These are phyloP conservation scores for Alcis repandata DNA, from an alignment of 2,888 invertebrate genomes.

Conservation along the genomic window DNA sequence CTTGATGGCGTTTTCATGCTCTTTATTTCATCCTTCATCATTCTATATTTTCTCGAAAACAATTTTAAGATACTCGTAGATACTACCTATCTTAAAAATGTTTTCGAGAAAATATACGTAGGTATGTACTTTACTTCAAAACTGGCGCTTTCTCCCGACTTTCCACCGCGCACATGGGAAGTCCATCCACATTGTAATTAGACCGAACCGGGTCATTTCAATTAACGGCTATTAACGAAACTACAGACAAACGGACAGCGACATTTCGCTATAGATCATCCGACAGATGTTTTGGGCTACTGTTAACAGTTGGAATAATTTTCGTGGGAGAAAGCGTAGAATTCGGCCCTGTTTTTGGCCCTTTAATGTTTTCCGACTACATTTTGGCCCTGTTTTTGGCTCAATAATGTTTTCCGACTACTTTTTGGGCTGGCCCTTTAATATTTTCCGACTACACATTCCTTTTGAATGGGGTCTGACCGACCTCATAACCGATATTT, in stretches of 20 bases:
- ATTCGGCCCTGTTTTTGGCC: neutral
- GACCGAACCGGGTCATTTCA: constrained; percentile 58
- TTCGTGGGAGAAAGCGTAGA: constrained; percentile 29
- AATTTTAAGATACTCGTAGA: too few species aligned
- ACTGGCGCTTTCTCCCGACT: constrained; percentile 5
- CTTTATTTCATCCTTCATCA: too few species aligned
- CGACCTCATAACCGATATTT: neutral
- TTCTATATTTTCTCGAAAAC: too few species aligned
- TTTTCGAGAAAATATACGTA: too few species aligned
- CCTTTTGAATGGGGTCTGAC: neutral
- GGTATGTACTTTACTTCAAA: neutral
- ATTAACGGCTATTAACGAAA: constrained; percentile 58
- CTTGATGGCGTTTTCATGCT: too few species aligned
- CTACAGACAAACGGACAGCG: constrained; percentile 38
- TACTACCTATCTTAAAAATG: too few species aligned
- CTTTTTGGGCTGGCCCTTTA: too few species aligned
- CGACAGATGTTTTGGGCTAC: constrained; percentile 27
- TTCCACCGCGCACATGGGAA: constrained; percentile 27
- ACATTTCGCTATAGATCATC: constrained; percentile 41
- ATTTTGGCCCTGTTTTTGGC: too few species aligned
- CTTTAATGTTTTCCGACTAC: neutral
- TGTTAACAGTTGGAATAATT: constrained; percentile 31
- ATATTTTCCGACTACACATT: neutral
- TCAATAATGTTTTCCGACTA: too few species aligned
- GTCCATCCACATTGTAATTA: constrained; percentile 49